Conservation (phyloP, 2,888 invertebrate species). For the Dione juno region DNA sequence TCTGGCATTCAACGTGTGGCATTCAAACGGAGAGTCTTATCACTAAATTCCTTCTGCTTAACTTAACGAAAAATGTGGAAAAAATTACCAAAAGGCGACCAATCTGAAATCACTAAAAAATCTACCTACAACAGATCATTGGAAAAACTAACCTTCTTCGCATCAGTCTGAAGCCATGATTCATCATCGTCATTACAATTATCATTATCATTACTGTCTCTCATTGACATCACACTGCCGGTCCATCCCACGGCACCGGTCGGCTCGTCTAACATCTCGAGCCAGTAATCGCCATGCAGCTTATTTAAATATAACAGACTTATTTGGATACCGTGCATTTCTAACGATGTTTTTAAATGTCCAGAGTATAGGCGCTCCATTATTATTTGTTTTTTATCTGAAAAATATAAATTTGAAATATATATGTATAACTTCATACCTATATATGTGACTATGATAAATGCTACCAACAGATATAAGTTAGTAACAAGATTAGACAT, state of each 20-base stretch:
- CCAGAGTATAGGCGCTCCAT: conserved; percentile 83
- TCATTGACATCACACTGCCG: conserved; percentile 65
- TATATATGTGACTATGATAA: no score
- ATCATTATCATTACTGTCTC: conserved; percentile 36
- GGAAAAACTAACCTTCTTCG: conserved; percentile 56
- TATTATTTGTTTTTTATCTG: conserved; percentile 71
- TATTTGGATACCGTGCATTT: conserved; percentile 91
- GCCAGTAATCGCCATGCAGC: conserved; percentile 70
- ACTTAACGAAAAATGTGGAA: no score
- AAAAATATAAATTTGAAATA: not conserved
- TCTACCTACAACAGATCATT: no score
- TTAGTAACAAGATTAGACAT: no score
- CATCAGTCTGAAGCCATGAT: conserved; percentile 55
- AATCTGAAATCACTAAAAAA: no score
- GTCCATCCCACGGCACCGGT: conserved; percentile 85
- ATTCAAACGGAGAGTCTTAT: no score
- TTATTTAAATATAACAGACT: conserved; percentile 85
- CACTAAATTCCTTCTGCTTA: no score
- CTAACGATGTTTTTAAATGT: conserved; percentile 88
- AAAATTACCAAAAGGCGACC: no score
- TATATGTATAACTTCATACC: no score
- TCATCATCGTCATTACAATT: conserved; percentile 62
- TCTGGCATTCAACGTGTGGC: no score
- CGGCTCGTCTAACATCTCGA: conserved; percentile 81
- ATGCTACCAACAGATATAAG: no score